Evolutionary conservation across 2,797 vertebrate species (phyloP), one percentile per base, ranked within the genome.

Genomic region (Coilia nasus): DNA sequence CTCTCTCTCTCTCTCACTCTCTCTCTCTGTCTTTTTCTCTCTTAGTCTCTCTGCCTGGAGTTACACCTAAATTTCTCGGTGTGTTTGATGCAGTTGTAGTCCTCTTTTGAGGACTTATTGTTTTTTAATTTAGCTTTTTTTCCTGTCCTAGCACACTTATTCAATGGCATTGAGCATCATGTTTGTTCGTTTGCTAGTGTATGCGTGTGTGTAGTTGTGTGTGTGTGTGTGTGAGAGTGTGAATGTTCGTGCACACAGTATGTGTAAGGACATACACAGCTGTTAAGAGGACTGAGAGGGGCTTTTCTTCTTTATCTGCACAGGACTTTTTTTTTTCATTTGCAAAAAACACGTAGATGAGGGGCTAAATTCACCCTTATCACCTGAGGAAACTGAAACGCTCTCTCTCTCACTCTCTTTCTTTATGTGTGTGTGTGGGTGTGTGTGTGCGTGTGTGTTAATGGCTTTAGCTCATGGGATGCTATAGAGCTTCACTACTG

Each of bases 91-190:
- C 71, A 78, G 21, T 44, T 78, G 35, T 78, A 78, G 44, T 78
- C 71, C 35, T 19, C 15, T 78, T 12, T 78, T 41, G 71, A 41
- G 71, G 71, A 21, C 71, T 41, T 14, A 12, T 71, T 78, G 71
- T 78, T 31, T 78, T 31, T 44, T 6, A 78, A 78, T 78, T 78
- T 71, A 71, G 64, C 25, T 71, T 71, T 71, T 71, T 14, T 71
- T 71, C 64, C 28, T 12, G 15, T 78, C 17, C 71, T 44, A 41
- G 35, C 19, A 41, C 23, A 41, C 71, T 21, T 31, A 78, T 78
- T 21, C 71, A 78, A 41, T n/a, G 31, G 31, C 71, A 31, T 78
- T 1, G 71, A 44, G 71, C 71, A 44, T 19, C 35, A 10, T 7
- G 31, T n/a, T 21, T 78, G 71, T 71, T 1, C 15, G 14, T 35